Evolutionary conservation across 2,797 vertebrate genomes (phyloP).

Genomic region (Otolemur crassicaudatus): DNA sequence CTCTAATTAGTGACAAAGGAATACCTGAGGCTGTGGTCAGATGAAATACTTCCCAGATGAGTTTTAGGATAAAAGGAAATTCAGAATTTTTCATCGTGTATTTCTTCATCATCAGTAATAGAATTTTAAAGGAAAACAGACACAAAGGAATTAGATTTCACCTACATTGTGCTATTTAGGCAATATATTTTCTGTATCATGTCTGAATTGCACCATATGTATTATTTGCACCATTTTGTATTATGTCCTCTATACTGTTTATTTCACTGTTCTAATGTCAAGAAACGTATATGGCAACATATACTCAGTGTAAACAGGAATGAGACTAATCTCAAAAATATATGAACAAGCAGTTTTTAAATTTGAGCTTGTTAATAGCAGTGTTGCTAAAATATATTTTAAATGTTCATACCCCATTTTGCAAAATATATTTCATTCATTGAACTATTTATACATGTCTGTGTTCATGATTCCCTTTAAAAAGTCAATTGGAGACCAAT

Average conservation of each 20-base stretch:
- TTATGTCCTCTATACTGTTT: neutral
- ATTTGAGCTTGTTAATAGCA: neutral
- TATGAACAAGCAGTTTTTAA: neutral
- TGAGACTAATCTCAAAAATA: neutral
- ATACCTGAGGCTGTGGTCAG: constrained; percentile 78
- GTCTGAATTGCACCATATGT: neutral
- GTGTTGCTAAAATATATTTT: neutral
- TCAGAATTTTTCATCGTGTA: constrained; percentile 47
- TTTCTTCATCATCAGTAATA: constrained; percentile 64
- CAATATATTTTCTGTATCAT: neutral
- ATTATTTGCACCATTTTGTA: neutral
- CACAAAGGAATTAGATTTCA: constrained; percentile 32
- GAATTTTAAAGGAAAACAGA: constrained; percentile 63
- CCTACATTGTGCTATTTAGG: neutral
- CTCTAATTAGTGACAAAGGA: constrained; percentile 79
- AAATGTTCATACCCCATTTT: constrained; percentile 25
- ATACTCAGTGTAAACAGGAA: neutral
- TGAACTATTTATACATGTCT: neutral
- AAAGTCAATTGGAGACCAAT: constrained; percentile 21
- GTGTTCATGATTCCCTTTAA: neutral
- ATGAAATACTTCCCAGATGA: constrained; percentile 72
- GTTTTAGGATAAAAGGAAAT: constrained; percentile 72
- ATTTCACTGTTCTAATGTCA: neutral
- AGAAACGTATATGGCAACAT: neutral
- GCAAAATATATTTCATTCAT: neutral